These are phyloP conservation scores for Gobio gobio DNA, from an alignment of 2,113 vertebrate species.

Conservation along the genomic window DNA sequence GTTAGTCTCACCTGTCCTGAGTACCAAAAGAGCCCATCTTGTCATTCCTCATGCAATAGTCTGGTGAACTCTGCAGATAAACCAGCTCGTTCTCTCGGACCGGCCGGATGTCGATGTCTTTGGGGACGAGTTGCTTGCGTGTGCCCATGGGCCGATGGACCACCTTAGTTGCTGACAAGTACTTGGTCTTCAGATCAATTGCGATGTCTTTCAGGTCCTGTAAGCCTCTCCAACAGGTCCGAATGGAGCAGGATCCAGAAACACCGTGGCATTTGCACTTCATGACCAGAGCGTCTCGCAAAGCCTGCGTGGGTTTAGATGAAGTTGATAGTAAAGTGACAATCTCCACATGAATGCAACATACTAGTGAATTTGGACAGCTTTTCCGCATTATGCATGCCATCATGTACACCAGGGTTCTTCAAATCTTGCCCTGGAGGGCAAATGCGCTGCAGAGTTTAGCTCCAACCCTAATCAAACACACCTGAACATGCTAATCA, in stretches of 20 bases:
- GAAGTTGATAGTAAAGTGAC: neutral
- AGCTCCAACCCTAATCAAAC: too few species aligned
- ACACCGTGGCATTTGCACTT: constrained; percentile 99
- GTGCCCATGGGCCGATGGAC: constrained; percentile 94
- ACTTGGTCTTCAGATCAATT: constrained; percentile 93
- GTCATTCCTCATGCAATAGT: constrained; percentile 94
- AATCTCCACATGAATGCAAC: neutral
- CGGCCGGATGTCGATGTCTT: constrained; percentile 95
- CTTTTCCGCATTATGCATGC: neutral
- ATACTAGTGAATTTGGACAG: constrained; percentile 2
- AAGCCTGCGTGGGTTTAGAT: constrained; percentile 72
- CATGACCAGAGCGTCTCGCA: constrained; percentile 90
- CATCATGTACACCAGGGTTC: neutral
- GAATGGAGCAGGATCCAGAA: constrained; percentile 97
- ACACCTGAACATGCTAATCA: too few species aligned
- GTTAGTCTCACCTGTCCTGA: constrained; percentile 88
- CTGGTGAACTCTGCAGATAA: constrained; percentile 95
- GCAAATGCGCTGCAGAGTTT: too few species aligned
- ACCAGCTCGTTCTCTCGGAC: constrained; percentile 94
- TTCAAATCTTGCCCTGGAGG: too few species aligned
- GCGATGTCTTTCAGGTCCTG: constrained; percentile 92
- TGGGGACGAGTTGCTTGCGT: constrained; percentile 96
- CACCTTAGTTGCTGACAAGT: constrained; percentile 96
- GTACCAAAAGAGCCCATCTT: constrained; percentile 94
- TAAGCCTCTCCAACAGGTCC: constrained; percentile 96